These are phyloP conservation scores for Ochropleura plecta DNA, from an alignment of 2,888 invertebrate genomes.

Conservation along the genomic window DNA sequence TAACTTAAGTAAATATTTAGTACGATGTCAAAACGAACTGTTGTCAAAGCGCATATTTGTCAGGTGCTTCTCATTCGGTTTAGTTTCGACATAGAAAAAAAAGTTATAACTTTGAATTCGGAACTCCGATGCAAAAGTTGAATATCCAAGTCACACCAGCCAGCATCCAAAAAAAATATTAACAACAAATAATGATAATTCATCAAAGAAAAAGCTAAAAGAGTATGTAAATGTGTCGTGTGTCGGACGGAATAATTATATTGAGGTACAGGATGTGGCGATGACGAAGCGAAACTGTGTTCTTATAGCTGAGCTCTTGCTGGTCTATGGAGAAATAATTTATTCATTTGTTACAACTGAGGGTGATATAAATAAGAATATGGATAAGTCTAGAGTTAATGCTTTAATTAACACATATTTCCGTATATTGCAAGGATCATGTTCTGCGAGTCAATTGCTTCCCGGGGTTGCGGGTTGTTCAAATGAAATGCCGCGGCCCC, in stretches of 20 bases:
- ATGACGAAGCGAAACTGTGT: conserved; percentile 71
- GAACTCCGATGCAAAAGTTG: neutral
- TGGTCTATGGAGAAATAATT: conserved; percentile 32
- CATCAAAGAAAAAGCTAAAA: conserved; percentile 61
- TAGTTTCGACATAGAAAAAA: neutral
- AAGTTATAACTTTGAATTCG: neutral
- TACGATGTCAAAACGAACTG: neutral
- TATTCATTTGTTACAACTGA: conserved; percentile 11
- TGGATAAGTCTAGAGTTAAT: neutral
- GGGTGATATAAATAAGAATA: no score
- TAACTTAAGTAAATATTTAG: neutral
- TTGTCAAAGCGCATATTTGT: neutral
- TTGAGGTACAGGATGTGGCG: conserved; percentile 74
- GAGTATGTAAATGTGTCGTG: conserved; percentile 73
- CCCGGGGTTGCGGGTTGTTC: no score
- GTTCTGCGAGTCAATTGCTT: neutral
- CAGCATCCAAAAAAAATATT: conserved; percentile 26
- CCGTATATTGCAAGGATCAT: neutral
- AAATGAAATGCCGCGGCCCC: no score
- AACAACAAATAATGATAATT: conserved; percentile 52
- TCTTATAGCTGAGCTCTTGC: conserved; percentile 13
- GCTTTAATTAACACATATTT: neutral
- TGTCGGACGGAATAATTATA: conserved; percentile 62
- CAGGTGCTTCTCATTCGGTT: neutral
- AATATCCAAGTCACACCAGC: neutral